phyloP scores from a whole-genome alignment of 2,888 invertebrate genomes.

The Tricholauxania praeusta region DNA sequence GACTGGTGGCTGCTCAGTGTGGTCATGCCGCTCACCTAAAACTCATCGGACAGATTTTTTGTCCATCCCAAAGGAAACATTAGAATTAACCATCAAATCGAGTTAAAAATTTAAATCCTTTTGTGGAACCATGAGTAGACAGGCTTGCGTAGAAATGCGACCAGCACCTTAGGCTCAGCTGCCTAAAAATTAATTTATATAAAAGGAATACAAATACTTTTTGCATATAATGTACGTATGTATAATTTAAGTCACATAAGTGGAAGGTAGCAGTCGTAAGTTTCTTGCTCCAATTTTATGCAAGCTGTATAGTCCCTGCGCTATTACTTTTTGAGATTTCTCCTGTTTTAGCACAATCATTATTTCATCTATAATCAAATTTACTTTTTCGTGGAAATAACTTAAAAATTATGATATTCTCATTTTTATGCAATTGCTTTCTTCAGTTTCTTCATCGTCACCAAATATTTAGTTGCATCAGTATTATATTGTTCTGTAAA shows the following conservation, averaged over 20 bases:
- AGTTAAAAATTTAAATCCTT: too few species aligned
- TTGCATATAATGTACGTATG: slow-evolving; percentile 17
- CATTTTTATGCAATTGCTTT: too few species aligned
- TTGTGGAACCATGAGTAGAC: slow-evolving; percentile 91
- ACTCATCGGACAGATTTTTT: too few species aligned
- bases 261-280: slow-evolving; percentile 55
- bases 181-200: slow-evolving; percentile 67
- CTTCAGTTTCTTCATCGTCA: too few species aligned
- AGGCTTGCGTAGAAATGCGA: slow-evolving; percentile 88
- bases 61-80: too few species aligned
- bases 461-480: too few species aligned
- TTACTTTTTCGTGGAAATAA: slow-evolving; percentile 59
- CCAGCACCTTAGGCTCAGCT: slow-evolving; percentile 88
- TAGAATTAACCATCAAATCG: too few species aligned
- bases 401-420: too few species aligned
- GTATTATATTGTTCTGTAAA: too few species aligned
- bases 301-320: slow-evolving; percentile 65
- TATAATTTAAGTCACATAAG: slow-evolving; percentile 63
- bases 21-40: too few species aligned
- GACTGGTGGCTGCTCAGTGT: too few species aligned
- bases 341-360: slow-evolving; percentile 62
- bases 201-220: background rate
- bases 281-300: slow-evolving; percentile 62
- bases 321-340: slow-evolving; percentile 65
- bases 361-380: slow-evolving; percentile 63